phyloP scores from a whole-genome alignment of 2,113 vertebrate species.

The Oryzias melastigma region DNA sequence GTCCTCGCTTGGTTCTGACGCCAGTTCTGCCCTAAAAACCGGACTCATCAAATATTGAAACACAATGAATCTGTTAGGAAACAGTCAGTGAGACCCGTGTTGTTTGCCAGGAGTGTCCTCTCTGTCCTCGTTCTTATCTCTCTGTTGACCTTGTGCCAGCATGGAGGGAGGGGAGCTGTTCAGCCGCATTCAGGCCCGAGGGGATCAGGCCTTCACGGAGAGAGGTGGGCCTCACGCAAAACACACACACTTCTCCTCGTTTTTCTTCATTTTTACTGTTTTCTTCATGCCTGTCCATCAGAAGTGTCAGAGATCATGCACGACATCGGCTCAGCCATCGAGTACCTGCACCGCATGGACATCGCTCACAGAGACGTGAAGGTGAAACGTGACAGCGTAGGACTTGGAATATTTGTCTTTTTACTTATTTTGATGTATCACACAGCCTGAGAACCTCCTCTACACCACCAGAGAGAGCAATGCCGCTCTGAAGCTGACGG shows the following conservation, averaged over 20 bases:
- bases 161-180: conserved; percentile 76
- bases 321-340: conserved; percentile 88
- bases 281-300: conserved; percentile 49
- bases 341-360: conserved; percentile 86
- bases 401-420: background rate
- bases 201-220: conserved; percentile 74
- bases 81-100: no score
- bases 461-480: conserved; percentile 88
- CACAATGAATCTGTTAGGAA: conserved; percentile 46
- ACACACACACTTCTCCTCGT: background rate
- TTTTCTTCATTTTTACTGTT: background rate
- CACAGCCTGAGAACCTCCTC: conserved; percentile 89
- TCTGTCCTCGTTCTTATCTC: conserved; percentile 42
- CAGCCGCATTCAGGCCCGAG: conserved; percentile 69
- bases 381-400: conserved; percentile 60
- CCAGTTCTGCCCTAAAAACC: background rate
- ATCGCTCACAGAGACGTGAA: conserved; percentile 92
- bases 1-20: background rate
- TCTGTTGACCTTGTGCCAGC: conserved; percentile 54
- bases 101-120: conserved; percentile 13
- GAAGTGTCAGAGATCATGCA: conserved; percentile 93
- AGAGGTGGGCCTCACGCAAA: conserved; percentile 60
- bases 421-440: background rate
- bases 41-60: conserved; percentile 10
- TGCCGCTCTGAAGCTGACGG: conserved; percentile 87